Evolutionary conservation across 2,113 vertebrate species (phyloP), one percentile per base, ranked within the genome.

Genomic region (Microcebus murinus): DNA sequence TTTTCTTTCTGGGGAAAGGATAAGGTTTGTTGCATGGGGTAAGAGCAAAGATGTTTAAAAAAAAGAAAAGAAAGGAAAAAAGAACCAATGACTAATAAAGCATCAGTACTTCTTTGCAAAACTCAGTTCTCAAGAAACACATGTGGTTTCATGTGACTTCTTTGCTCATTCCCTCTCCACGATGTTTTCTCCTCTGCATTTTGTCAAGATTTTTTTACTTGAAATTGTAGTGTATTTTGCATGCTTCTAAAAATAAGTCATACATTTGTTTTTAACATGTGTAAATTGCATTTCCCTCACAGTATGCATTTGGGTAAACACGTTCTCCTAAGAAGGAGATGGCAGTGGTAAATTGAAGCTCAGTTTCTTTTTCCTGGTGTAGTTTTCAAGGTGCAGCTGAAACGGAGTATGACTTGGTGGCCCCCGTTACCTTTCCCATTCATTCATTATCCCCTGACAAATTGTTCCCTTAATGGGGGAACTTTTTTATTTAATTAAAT

Each of bases 281-380:
- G 3, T 42, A 59, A 36, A 45, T 17, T 18, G 27, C 61, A 34
- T 63, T 21, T 36, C 45, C 61, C 34, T 50, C 65, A 59, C 7
- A n/a, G 27, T 25, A 36, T 29, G 57, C 36, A 6, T 50, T 29
- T 48, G 7, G 31, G 27, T 42, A 74, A 73, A 84, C 13, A 17
- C 9, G 31, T 6, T 42, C 21, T 83, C 36, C 3, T 45, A n/a
- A 55, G 36, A n/a, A 61, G 36, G 36, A 52, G 7, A 36, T 23
- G 12, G n/a, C 0, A 11, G 25, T 48, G n/a, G 4, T 52, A 65
- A 85, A 25, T 20, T 8, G 20, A 84, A 50, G 11, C 42, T 90
- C 79, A 61, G 65, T 97, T 97, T 94, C 83, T 48, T n/a, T 95
- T 96, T 93, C 91, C 95, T 48, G 59, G 29, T 17, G 6, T 34